Conservation (phyloP, 2,113 vertebrate species). For the Saiga tatarica region DNA sequence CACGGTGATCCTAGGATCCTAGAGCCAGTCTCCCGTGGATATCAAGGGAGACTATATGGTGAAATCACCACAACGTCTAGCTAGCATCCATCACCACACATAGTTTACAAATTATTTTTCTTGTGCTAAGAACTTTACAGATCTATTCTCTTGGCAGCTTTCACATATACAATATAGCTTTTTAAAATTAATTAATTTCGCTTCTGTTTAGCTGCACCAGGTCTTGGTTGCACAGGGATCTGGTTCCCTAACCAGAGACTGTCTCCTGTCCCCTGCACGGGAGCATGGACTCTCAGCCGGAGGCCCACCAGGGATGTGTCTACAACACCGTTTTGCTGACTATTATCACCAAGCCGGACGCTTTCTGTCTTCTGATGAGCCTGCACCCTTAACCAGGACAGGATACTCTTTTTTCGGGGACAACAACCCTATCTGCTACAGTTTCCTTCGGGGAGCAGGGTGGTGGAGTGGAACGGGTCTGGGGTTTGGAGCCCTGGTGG, state of each 20-base stretch:
- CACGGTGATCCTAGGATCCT: neutral
- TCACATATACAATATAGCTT: neutral
- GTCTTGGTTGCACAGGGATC: neutral
- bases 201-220: neutral
- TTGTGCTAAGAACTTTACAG: neutral
- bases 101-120: neutral
- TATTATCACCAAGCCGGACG: neutral
- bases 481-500: neutral
- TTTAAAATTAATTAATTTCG: neutral
- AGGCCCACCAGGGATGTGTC: neutral
- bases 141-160: neutral
- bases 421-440: rapidly evolving
- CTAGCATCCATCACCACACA: neutral
- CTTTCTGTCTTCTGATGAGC: neutral
- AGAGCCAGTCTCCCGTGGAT: neutral
- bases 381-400: neutral
- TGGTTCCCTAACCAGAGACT: neutral
- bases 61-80: neutral
- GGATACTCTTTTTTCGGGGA: neutral
- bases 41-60: neutral
- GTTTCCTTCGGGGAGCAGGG: neutral
- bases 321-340: neutral
- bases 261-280: neutral
- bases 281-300: neutral
- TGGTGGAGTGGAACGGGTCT: no score